phyloP scores from a whole-genome alignment of 2,113 vertebrate species.

The Pyxicephalus adspersus region DNA sequence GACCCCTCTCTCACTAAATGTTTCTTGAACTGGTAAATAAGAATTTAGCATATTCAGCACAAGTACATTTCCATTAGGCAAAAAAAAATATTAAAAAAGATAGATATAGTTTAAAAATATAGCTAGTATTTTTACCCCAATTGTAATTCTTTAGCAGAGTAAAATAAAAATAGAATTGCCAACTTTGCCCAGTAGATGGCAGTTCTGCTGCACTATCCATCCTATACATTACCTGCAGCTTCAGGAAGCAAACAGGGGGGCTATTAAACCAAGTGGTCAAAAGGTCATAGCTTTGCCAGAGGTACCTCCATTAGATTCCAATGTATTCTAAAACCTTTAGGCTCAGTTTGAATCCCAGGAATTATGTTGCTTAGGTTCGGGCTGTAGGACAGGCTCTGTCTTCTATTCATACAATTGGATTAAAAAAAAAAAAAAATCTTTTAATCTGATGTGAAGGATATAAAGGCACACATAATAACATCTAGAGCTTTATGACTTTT shows the following conservation, averaged over 20 bases:
- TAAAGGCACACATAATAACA: slow-evolving; percentile 15
- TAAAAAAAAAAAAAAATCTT: not conserved
- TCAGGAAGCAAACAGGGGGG: slow-evolving; percentile 14
- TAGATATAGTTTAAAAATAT: too few relatives aligned
- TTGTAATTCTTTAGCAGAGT: not conserved
- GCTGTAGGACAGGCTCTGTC: not conserved
- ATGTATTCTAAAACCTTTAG: not conserved
- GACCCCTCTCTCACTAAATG: too few relatives aligned
- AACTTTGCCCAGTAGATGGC: slow-evolving; percentile 43
- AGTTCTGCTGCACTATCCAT: slow-evolving; percentile 23
- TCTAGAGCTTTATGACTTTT: slow-evolving; percentile 13
- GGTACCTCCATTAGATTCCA: slow-evolving; percentile 19
- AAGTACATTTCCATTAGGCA: too few relatives aligned
- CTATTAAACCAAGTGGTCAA: slow-evolving; percentile 16
- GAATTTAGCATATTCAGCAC: too few relatives aligned
- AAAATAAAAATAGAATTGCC: slow-evolving; percentile 9
- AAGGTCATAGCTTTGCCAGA: slow-evolving; percentile 9
- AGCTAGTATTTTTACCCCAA: too few relatives aligned
- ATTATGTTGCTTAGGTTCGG: not conserved
- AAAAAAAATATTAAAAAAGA: too few relatives aligned
- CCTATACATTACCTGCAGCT: not conserved
- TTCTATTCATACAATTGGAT: not conserved
- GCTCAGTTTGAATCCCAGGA: not conserved
- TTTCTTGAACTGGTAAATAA: too few relatives aligned
- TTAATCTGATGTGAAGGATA: not conserved